Conservation (phyloP, 1,140 invertebrate species). For the Campoletis sonorensis region DNA sequence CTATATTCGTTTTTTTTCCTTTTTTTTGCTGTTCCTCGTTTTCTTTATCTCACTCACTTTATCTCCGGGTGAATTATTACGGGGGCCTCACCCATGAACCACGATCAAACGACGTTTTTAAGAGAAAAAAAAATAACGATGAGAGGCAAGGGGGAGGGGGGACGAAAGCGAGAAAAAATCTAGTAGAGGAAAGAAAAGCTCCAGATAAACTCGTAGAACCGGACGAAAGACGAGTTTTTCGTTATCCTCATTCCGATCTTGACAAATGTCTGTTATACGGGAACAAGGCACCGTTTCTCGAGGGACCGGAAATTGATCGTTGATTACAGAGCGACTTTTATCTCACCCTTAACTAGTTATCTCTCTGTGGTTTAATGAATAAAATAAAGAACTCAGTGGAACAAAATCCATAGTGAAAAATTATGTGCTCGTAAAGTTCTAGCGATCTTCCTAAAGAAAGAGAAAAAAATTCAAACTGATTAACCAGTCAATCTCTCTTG, state of each 20-base stretch:
- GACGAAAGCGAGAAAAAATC: no score
- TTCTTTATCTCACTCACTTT: not conserved
- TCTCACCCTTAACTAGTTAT: not conserved
- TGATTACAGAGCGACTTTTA: constrained; percentile 22
- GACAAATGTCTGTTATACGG: constrained; percentile 12
- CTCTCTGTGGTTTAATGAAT: not conserved
- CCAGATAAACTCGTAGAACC: constrained; percentile 22
- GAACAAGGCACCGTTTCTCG: not conserved
- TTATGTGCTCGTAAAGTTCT: not conserved
- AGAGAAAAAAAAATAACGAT: not conserved
- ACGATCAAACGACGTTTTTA: constrained; percentile 8
- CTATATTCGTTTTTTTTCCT: not conserved
- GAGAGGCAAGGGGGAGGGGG: no score
- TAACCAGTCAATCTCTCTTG: no score
- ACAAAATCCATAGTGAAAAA: not conserved
- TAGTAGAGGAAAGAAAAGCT: not conserved
- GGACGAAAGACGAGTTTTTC: constrained; percentile 23
- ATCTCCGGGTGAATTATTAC: not conserved
- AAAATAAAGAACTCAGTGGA: not conserved
- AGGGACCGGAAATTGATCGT: constrained; percentile 18
- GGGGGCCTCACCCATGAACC: not conserved
- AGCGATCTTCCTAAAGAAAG: not conserved
- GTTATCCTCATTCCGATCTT: constrained; percentile 5
- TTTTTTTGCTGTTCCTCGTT: not conserved
- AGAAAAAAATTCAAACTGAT: not conserved